Percentiles rank a stretch among this genome's conserved stretches.
phyloP scores from a whole-genome alignment of 2,888 invertebrate species.

The Folsomia manolachei region DNA sequence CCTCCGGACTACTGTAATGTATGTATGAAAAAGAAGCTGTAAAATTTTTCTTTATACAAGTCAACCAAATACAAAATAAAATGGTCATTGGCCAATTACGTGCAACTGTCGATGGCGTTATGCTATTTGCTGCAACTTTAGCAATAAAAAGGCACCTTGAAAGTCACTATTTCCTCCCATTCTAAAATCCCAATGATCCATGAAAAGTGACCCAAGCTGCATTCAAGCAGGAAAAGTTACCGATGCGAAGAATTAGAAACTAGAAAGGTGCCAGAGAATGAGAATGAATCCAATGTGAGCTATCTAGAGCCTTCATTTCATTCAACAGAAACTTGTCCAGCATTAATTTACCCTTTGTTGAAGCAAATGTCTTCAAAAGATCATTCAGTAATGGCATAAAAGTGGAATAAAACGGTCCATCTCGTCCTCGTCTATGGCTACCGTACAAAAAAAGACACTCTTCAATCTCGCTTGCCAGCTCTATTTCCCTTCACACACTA shows the following conservation, averaged over 20 bases:
- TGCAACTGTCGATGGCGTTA: not conserved
- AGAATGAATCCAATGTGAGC: no score
- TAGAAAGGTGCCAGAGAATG: not conserved
- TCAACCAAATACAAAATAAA: no score
- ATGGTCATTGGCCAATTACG: not conserved
- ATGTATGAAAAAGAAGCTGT: no score
- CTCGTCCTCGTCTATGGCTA: not conserved
- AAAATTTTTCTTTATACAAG: no score
- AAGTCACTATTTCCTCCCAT: not conserved
- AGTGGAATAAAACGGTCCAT: conserved; percentile 2
- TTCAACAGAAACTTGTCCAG: not conserved
- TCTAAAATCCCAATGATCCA: not conserved
- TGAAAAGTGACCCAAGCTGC: not conserved
- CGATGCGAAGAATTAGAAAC: not conserved
- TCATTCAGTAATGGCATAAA: conserved; percentile 4
- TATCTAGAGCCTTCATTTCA: no score
- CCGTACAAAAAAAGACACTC: not conserved
- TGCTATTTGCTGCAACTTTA: not conserved
- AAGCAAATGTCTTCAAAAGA: conserved; percentile 8
- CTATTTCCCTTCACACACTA: not conserved
- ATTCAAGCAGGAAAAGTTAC: not conserved
- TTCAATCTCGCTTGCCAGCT: not conserved
- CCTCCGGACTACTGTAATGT: no score
- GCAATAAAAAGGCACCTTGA: not conserved
- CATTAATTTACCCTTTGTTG: conserved; percentile 6